Percentiles rank a stretch among this genome's conserved stretches.
These are phyloP conservation scores for Arctopsyche grandis DNA, from an alignment of 1,140 invertebrate species.

Conservation along the genomic window DNA sequence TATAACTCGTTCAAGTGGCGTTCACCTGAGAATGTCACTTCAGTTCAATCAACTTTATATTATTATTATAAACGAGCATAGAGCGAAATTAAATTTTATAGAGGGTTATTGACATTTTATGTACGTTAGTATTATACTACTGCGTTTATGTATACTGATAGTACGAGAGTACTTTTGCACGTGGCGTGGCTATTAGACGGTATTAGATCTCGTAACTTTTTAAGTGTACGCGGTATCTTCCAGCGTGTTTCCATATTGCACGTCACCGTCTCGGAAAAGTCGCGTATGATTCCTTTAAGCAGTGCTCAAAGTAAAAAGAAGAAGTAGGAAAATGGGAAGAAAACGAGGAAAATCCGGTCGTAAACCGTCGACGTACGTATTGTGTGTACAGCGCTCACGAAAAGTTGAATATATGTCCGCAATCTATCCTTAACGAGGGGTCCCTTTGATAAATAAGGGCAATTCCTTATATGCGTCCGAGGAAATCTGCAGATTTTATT, in stretches of 20 bases:
- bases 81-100: too few relatives aligned
- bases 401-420: constrained; percentile 28
- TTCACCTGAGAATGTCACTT: too few relatives aligned
- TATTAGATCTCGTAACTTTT: too few relatives aligned
- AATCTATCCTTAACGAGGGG: constrained; percentile 26
- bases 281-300: neutral
- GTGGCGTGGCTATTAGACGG: too few relatives aligned
- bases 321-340: neutral
- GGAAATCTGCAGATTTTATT: constrained; percentile 25
- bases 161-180: too few relatives aligned
- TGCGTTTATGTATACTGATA: too few relatives aligned
- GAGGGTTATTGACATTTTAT: too few relatives aligned
- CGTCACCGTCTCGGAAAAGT: neutral
- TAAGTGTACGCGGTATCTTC: too few relatives aligned
- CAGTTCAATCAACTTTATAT: too few relatives aligned
- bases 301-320: neutral
- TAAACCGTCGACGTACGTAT: constrained; percentile 4
- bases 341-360: constrained; percentile 25
- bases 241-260: constrained; percentile 13
- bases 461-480: constrained; percentile 20
- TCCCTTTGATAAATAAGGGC: constrained; percentile 27
- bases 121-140: too few relatives aligned
- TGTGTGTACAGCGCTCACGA: neutral
- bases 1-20: too few relatives aligned
- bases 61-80: too few relatives aligned